These are phyloP conservation scores for Synchiropus splendidus DNA, from an alignment of 2,113 vertebrate genomes.

Conservation along the genomic window DNA sequence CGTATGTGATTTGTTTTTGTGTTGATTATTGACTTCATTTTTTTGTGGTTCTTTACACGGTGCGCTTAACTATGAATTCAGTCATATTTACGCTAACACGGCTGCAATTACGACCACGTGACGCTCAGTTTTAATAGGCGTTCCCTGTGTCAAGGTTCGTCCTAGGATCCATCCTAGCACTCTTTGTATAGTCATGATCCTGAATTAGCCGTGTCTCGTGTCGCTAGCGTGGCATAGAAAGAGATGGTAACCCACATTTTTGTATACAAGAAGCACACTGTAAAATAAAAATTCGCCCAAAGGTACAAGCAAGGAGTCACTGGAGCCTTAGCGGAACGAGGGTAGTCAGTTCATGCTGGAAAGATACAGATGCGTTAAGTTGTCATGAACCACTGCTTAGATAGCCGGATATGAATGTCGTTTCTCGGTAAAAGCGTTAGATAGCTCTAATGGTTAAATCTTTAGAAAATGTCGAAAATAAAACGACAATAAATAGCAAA, in stretches of 20 bases:
- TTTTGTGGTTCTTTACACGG: no score
- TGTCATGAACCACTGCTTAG: neutral
- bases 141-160: conserved; percentile 9
- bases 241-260: fast-evolving
- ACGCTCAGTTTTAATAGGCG: conserved; percentile 22
- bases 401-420: conserved; percentile 11
- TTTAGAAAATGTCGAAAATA: no score
- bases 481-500: no score
- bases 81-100: no score
- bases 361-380: conserved; percentile 45
- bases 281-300: neutral
- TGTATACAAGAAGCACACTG: no score
- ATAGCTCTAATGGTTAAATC: no score
- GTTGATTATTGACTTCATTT: no score
- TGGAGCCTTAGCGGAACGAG: conserved; percentile 17
- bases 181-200: no score
- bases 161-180: conserved; percentile 14
- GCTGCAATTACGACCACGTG: conserved; percentile 18
- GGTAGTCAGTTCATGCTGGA: conserved; percentile 27
- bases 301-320: neutral
- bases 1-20: no score
- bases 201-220: no score
- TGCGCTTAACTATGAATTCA: no score
- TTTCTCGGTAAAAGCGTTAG: neutral
- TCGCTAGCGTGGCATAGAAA: neutral